phyloP scores from a whole-genome alignment of 2,797 vertebrate genomes.

The Lepidocolaptes lacrymiger region DNA sequence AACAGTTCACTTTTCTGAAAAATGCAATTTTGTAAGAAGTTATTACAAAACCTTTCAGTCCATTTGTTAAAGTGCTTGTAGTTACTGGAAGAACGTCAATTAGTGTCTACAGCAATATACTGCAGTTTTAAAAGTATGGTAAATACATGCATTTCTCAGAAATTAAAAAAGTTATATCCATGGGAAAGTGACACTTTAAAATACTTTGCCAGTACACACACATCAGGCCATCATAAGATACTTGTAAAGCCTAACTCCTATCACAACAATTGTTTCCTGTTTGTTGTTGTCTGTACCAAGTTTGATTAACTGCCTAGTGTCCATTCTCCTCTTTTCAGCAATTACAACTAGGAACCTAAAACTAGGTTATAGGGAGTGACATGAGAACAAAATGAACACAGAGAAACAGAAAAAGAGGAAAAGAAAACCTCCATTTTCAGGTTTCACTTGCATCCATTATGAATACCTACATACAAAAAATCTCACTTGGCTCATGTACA shows the following conservation, averaged over 20 bases:
- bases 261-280: background rate
- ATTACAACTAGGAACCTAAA: background rate
- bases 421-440: background rate
- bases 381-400: background rate
- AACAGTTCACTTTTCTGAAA: background rate
- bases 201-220: background rate
- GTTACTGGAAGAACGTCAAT: background rate
- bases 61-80: slow-evolving; percentile 19
- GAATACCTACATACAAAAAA: background rate
- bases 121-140: background rate
- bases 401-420: background rate
- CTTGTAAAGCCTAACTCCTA: background rate
- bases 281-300: background rate
- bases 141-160: background rate
- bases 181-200: background rate
- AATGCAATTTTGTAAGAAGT: background rate
- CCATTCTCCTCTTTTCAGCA: background rate
- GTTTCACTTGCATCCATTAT: background rate
- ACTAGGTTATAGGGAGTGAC: background rate
- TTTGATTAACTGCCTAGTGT: background rate
- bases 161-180: background rate
- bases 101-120: background rate
- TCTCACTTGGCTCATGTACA: background rate
- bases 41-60: slow-evolving; percentile 26
- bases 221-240: background rate